Conservation (phyloP, 2,113 vertebrate species). For the Orientallactaga bullata region DNA sequence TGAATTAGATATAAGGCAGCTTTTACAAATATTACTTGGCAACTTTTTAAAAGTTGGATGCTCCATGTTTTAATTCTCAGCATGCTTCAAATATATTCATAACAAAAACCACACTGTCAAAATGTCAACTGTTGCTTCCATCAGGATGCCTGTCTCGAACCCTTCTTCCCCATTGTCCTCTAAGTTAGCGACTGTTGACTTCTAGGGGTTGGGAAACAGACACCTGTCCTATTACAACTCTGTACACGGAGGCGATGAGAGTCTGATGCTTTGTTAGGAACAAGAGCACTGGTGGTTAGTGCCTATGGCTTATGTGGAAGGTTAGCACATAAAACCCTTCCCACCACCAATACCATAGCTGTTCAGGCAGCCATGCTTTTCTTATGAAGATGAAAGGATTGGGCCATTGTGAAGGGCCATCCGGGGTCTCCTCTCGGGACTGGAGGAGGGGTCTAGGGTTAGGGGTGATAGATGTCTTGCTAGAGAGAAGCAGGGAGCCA, state of each 20-base stretch:
- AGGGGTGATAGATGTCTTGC: not conserved
- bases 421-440: not conserved
- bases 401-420: not conserved
- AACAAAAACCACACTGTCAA: not conserved
- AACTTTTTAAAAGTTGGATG: not conserved
- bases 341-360: not conserved
- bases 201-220: not conserved
- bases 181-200: not conserved
- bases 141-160: not conserved
- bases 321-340: not conserved
- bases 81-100: constrained; percentile 40
- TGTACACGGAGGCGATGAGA: not conserved
- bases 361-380: not conserved
- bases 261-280: not conserved
- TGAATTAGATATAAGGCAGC: not conserved
- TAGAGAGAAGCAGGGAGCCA: not conserved
- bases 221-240: not conserved
- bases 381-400: not conserved
- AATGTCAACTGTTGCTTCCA: not conserved
- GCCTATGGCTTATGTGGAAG: not conserved
- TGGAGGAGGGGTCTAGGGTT: not conserved
- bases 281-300: not conserved
- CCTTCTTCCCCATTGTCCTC: not conserved
- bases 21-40: not conserved
- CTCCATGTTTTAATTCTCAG: not conserved